Conservation (phyloP, 2,797 vertebrate species). For the Enoplosus armatus region DNA sequence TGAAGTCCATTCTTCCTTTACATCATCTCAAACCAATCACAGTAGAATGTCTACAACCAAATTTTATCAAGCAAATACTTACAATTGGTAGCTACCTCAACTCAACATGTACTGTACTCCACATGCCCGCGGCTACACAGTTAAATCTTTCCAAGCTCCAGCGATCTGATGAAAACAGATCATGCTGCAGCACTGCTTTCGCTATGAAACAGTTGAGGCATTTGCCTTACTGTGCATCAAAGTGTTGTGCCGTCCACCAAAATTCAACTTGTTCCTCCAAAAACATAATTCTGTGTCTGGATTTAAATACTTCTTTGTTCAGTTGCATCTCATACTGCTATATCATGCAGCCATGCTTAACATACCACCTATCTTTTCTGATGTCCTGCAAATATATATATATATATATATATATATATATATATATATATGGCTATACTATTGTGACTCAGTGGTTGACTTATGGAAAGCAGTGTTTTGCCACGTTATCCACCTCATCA, state of each 20-base stretch:
- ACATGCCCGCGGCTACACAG: neutral
- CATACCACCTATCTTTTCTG: neutral
- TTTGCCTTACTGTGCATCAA: neutral
- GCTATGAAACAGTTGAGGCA: neutral
- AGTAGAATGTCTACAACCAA: neutral
- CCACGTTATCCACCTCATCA: slow-evolving; percentile 17
- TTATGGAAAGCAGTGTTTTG: slow-evolving; percentile 13
- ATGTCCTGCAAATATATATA: slow-evolving; percentile 11
- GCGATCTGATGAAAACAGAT: slow-evolving; percentile 12
- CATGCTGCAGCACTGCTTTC: neutral
- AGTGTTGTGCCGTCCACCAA: neutral
- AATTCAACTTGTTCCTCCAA: neutral
- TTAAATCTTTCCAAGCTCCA: slow-evolving; percentile 3
- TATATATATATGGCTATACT: no score
- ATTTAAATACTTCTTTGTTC: neutral
- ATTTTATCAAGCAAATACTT: neutral
- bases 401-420: no score
- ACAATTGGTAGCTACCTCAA: neutral
- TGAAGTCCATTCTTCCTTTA: neutral
- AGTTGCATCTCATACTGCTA: neutral
- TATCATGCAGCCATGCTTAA: neutral
- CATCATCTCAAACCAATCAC: neutral
- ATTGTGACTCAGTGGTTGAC: slow-evolving; percentile 13
- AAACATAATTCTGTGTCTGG: neutral
- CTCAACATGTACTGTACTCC: neutral